These are phyloP conservation scores for Dioctria linearis DNA, from an alignment of 2,888 invertebrate species.

Conservation along the genomic window DNA sequence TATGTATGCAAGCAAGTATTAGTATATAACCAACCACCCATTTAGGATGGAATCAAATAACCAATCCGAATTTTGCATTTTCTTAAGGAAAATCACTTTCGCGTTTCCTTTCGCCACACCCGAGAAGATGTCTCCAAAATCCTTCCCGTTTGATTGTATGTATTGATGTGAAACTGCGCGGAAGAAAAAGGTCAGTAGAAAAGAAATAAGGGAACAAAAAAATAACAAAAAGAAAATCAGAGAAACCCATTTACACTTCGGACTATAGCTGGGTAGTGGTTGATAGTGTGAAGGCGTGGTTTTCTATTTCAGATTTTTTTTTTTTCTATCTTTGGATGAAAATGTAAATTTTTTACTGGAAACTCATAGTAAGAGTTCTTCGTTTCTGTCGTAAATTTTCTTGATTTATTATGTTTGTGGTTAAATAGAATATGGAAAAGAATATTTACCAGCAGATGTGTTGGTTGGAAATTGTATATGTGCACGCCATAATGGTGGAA, in stretches of 20 bases:
- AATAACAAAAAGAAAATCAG: conserved; percentile 24
- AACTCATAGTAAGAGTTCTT: too few species aligned
- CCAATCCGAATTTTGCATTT: conserved; percentile 39
- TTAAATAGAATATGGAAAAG: too few species aligned
- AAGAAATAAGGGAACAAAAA: neutral
- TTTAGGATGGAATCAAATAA: neutral
- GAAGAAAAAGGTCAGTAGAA: conserved; percentile 10
- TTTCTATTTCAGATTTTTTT: conserved; percentile 17
- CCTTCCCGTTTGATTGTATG: conserved; percentile 5
- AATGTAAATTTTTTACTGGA: too few species aligned
- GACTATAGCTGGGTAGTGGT: conserved; percentile 29
- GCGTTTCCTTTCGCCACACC: conserved; percentile 26
- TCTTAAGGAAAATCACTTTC: neutral
- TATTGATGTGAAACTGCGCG: conserved; percentile 45
- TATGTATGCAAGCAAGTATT: too few species aligned
- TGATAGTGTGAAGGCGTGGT: conserved; percentile 30
- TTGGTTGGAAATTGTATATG: too few species aligned
- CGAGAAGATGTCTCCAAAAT: conserved; percentile 47
- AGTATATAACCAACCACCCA: conserved; percentile 12
- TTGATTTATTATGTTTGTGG: too few species aligned
- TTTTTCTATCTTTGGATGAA: neutral
- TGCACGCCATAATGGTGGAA: too few species aligned
- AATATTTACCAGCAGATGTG: too few species aligned
- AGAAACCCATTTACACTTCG: conserved; percentile 34
- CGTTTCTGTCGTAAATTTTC: too few species aligned